phyloP scores from a whole-genome alignment of 2,113 vertebrate species.

The Tiliqua scincoides region DNA sequence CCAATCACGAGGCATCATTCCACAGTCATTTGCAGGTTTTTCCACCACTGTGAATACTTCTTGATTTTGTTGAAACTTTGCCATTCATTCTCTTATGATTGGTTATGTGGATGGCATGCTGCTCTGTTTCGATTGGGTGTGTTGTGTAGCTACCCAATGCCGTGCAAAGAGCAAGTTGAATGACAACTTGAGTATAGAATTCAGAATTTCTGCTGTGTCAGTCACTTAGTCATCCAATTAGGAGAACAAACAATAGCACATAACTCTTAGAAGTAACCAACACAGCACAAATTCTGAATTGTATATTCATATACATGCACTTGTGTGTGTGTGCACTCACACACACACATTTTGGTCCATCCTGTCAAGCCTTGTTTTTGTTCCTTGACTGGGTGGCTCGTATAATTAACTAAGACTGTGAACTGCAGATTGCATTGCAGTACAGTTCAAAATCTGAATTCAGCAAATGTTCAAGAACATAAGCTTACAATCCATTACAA shows the following conservation, averaged over 20 bases:
- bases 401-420: slow-evolving; percentile 54
- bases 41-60: slow-evolving; percentile 52
- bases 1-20: slow-evolving; percentile 19
- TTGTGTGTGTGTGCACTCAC: too few species aligned
- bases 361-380: slow-evolving; percentile 45
- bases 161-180: slow-evolving; percentile 46
- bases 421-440: slow-evolving; percentile 53
- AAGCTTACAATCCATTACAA: slow-evolving; percentile 65
- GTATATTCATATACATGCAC: slow-evolving; percentile 37
- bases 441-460: slow-evolving; percentile 64
- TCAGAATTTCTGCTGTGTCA: slow-evolving; percentile 65
- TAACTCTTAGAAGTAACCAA: slow-evolving; percentile 60
- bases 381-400: slow-evolving; percentile 59
- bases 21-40: slow-evolving; percentile 41
- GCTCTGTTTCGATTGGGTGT: slow-evolving; percentile 51
- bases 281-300: slow-evolving; percentile 63
- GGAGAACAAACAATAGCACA: slow-evolving; percentile 29
- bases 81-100: slow-evolving; percentile 56
- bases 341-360: slow-evolving; percentile 43
- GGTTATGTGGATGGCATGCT: slow-evolving; percentile 52
- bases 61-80: slow-evolving; percentile 49
- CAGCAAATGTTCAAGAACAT: slow-evolving; percentile 67
- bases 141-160: slow-evolving; percentile 53
- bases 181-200: slow-evolving; percentile 55
- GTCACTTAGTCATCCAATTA: slow-evolving; percentile 68